phyloP scores from a whole-genome alignment of 2,888 invertebrate genomes.

The Amphipoea oculea region DNA sequence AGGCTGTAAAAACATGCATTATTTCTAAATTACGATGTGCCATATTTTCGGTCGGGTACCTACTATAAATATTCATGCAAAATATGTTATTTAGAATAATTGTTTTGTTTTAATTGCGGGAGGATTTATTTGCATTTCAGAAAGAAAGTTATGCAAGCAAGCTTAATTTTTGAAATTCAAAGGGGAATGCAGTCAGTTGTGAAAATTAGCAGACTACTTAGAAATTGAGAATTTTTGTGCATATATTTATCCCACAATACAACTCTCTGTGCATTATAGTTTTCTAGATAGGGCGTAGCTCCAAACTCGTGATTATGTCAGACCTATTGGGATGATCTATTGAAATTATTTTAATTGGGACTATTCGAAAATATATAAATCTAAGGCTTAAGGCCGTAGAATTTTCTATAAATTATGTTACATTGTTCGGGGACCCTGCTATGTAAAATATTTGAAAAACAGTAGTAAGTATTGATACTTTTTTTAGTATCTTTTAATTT shows the following conservation, averaged over 20 bases:
- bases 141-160: slow-evolving; percentile 71
- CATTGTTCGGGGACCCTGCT: slow-evolving; percentile 31
- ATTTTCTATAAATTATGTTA: slow-evolving; percentile 22
- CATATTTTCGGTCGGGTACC: slow-evolving; percentile 1
- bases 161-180: slow-evolving; percentile 57
- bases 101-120: slow-evolving; percentile 53
- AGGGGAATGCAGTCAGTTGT: slow-evolving; percentile 28
- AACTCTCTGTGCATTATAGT: neutral
- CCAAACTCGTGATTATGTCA: slow-evolving; percentile 18
- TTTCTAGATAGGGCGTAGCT: slow-evolving; percentile 11
- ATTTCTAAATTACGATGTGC: neutral
- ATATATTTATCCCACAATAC: slow-evolving; percentile 6
- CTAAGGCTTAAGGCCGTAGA: slow-evolving; percentile 36
- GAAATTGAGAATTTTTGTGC: slow-evolving; percentile 24
- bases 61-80: slow-evolving; percentile 72
- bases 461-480: neutral
- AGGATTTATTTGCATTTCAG: slow-evolving; percentile 47
- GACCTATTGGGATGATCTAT: slow-evolving; percentile 35
- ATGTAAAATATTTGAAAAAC: slow-evolving; percentile 51
- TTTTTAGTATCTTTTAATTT: neutral
- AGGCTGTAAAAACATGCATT: neutral
- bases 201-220: slow-evolving; percentile 56
- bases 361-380: slow-evolving; percentile 41
- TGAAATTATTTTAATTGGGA: slow-evolving; percentile 23
- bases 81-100: slow-evolving; percentile 37